Conservation (phyloP, 2,888 invertebrate species). For the Metallyticus violacea region DNA sequence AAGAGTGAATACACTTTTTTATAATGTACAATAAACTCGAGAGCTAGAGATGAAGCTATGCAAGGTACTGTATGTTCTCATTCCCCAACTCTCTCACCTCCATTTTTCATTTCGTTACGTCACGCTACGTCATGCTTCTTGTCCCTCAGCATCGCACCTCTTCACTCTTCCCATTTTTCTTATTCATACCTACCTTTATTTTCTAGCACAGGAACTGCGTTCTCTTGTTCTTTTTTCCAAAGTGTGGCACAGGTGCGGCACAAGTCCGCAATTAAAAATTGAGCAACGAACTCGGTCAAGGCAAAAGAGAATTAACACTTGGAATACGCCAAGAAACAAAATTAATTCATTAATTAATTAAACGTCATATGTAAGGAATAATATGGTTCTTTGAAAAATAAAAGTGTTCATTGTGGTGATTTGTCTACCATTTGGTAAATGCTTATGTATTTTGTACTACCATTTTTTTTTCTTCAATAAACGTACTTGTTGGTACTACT, state of each 20-base stretch:
- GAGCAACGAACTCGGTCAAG: no score
- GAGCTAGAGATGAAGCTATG: background rate
- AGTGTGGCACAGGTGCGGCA: background rate
- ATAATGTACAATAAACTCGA: background rate
- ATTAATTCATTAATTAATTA: no score
- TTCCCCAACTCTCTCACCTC: background rate
- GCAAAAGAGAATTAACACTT: no score
- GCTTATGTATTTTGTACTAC: no score
- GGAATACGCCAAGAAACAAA: no score
- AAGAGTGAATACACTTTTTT: background rate
- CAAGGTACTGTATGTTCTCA: background rate
- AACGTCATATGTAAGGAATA: no score
- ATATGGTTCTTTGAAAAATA: no score
- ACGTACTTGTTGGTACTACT: no score
- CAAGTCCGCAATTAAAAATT: no score
- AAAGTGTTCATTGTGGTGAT: no score
- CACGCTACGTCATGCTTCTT: background rate
- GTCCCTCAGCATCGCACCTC: background rate
- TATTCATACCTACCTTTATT: background rate
- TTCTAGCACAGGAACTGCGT: background rate
- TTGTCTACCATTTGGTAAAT: no score
- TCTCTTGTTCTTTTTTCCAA: background rate
- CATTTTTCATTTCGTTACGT: background rate
- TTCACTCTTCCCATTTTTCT: background rate
- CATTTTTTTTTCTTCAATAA: no score